Percentiles rank a stretch among this genome's conserved stretches.
Conservation (phyloP, 2,113 vertebrate genomes). For the Pardalotus punctatus region DNA sequence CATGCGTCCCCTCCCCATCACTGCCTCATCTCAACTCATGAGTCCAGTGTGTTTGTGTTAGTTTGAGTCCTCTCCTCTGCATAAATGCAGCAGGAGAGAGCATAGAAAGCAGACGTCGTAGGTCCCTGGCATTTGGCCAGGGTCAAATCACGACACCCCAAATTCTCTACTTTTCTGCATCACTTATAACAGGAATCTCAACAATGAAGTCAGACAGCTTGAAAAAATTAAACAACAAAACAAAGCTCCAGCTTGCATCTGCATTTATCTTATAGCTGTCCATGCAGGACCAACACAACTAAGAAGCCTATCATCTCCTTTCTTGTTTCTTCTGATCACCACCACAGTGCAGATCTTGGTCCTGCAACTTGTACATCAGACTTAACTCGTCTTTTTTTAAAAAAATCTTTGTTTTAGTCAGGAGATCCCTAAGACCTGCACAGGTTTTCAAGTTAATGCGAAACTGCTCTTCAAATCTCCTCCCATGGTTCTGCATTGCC, state of each 20-base stretch:
- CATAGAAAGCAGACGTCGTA: too few relatives aligned
- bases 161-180: neutral
- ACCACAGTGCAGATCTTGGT: neutral
- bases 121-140: too few relatives aligned
- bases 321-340: neutral
- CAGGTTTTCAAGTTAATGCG: neutral
- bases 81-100: too few relatives aligned
- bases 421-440: neutral
- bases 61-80: too few relatives aligned
- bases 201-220: neutral
- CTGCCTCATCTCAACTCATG: too few relatives aligned
- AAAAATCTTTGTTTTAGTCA: neutral
- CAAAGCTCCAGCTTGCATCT: fast-evolving
- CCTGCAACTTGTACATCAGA: neutral
- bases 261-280: neutral
- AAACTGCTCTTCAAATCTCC: neutral
- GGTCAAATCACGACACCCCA: too few relatives aligned
- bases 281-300: neutral
- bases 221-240: neutral
- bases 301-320: neutral
- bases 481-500: neutral
- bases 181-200: neutral
- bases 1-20: too few relatives aligned
- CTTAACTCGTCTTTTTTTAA: neutral
- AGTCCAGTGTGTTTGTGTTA: too few relatives aligned